Base-by-base conservation (phyloP, 2,113 vertebrate genomes). In the Mola mola region DNA sequence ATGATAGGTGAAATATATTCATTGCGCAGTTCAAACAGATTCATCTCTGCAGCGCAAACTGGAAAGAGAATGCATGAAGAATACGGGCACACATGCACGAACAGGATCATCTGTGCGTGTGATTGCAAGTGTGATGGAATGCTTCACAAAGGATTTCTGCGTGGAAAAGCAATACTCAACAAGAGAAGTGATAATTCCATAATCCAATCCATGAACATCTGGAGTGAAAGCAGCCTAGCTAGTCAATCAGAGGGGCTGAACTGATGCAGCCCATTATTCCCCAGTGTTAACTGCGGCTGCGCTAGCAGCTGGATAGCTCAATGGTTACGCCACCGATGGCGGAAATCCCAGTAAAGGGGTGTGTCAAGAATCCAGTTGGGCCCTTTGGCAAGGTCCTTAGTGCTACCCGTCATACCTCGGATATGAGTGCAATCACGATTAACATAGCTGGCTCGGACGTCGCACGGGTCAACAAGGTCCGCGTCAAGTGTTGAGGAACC, bases 191-290 rank as follows among this genome's bases (percentile, higher is more conserved):
- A 85, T 82, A 77, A 83, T 60, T 65, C 78, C 61, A 47, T 85
- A 88, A 89, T 89, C 84, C 80, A 84, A 84, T 85, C 68, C 58
- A 1, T 62, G 67, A 87, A 87, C 85, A 87, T 85, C 87, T 89
- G 84, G 80, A 78, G 72, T 53, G 60, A 81, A 61, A 71, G 75
- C 63, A n/a, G 67, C 43, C 70, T 51, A 82, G 83, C 79, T 29
- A 49, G 82, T 76, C 84, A 85, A 85, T 87, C 84, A 77, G 51
- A 66, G 68, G 13, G 28, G 57, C 63, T 66, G 68, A 55, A 68
- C 48, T 58, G 82, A 85, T 73, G 81, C 68, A 81, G 65, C n/a
- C n/a, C n/a, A n/a, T n/a, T n/a, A n/a, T n/a, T n/a, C n/a, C n/a
- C n/a, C n/a, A n/a, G n/a, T n/a, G n/a, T n/a, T n/a, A n/a, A n/a